These are phyloP conservation scores for Menura novaehollandiae DNA, from an alignment of 2,113 vertebrate genomes.

Conservation along the genomic window DNA sequence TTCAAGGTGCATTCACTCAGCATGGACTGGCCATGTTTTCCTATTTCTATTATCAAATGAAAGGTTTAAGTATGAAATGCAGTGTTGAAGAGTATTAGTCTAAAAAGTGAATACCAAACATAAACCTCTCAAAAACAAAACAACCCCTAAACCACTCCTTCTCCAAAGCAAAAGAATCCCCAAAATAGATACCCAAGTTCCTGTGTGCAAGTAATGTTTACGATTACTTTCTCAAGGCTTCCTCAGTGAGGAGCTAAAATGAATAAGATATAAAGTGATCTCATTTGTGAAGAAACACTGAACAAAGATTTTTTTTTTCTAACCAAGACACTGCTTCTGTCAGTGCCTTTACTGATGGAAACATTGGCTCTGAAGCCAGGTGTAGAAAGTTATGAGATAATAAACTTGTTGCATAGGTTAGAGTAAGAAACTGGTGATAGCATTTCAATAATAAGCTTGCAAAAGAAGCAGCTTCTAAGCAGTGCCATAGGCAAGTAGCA, in stretches of 20 bases:
- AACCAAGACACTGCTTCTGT: background rate
- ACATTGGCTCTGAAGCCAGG: background rate
- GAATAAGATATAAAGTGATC: background rate
- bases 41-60: background rate
- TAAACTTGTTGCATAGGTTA: background rate
- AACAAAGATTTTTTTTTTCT: background rate
- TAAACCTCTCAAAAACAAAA: background rate
- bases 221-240: background rate
- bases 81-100: accelerated
- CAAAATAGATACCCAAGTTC: background rate
- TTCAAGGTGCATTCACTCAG: background rate
- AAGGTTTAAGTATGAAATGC: background rate
- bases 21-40: background rate
- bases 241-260: background rate
- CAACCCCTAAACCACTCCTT: accelerated
- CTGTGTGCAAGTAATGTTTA: background rate
- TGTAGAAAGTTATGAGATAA: background rate
- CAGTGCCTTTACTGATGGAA: background rate
- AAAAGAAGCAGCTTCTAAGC: background rate
- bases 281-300: background rate
- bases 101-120: background rate
- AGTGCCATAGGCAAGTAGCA: background rate
- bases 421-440: background rate
- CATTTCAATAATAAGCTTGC: background rate
- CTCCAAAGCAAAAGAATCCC: background rate